Evolutionary conservation across 2,797 vertebrate genomes (phyloP), one percentile per base, ranked within the genome.

Genomic region (Sus cebifrons): DNA sequence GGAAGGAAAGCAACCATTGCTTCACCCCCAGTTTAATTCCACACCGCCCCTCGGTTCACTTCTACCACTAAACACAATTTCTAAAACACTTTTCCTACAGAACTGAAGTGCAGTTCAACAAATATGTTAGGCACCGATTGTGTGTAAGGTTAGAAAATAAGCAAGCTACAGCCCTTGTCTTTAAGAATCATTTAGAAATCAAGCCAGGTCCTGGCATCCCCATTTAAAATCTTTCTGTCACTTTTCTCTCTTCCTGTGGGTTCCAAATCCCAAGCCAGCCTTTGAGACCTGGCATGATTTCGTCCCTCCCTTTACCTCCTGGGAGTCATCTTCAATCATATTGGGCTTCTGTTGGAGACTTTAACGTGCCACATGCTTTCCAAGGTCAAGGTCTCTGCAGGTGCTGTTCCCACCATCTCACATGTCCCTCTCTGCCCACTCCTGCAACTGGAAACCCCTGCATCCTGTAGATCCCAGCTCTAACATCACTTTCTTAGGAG

Each of bases 1-100:
- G 2, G 56, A 95, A 68, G 44, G 70, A 95, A 82, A 83, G 21
- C 27, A 82, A 67, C 36, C 21, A 94, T 97, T 92, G 68, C 65
- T 94, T 97, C 62, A 79, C 95, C 95, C 40, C 60, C 68, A 40
- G 62, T 89, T 95, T 84, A 97, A 96, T 93, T 97, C 96, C 68
- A 91, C 54, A 60, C 32, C 44, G 36, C 73, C 85, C 81, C 73
- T 88, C 84, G 87, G n/a, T 70, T 85, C 91, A 52, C 74, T 95
- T 89, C 25, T 78, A 84, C 90, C 68, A 96, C n/a, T 75, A 96
- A 97, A 91, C 40, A 86, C 44, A 86, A 87, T 91, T 98, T 89
- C 27, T 89, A 91, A 97, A 97, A 95, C 10, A 86, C 74, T 62
- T 94, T 95, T 96, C 91, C 94, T 95, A 49, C n/a, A 18, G 56